Percentiles rank a stretch among this genome's conserved stretches.
Evolutionary conservation across 2,888 invertebrate genomes (phyloP).

Genomic region (Scrobipalpa atriplicella): DNA sequence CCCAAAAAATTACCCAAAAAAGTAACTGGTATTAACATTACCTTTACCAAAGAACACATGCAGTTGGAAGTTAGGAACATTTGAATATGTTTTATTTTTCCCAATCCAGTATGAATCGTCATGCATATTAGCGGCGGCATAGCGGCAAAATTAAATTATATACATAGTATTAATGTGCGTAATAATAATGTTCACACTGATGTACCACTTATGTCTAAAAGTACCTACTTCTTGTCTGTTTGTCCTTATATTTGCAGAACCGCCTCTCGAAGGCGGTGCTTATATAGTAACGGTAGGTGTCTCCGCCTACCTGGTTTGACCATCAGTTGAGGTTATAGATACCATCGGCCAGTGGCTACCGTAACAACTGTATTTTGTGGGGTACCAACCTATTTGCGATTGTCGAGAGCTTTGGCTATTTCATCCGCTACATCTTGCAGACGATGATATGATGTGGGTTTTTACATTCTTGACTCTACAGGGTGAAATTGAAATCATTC

Average conservation of each 20-base stretch:
- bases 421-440: background rate
- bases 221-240: slow-evolving; percentile 31
- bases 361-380: slow-evolving; percentile 22
- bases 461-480: too few species aligned
- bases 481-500: too few species aligned
- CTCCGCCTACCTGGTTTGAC: slow-evolving; percentile 42
- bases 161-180: too few species aligned
- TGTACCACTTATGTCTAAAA: background rate
- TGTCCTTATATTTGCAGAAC: slow-evolving; percentile 38
- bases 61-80: too few species aligned
- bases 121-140: too few species aligned
- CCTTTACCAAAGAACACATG: too few species aligned
- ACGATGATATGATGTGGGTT: background rate
- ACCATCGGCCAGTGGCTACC: slow-evolving; percentile 16
- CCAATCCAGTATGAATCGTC: too few species aligned
- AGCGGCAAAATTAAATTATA: too few species aligned
- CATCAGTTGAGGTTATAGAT: slow-evolving; percentile 32
- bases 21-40: too few species aligned
- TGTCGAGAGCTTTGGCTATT: background rate
- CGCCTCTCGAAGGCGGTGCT: slow-evolving; percentile 58
- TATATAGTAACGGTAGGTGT: slow-evolving; percentile 57
- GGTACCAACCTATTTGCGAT: slow-evolving; percentile 10
- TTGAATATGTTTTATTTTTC: too few species aligned
- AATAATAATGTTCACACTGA: background rate
- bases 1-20: too few species aligned